Percentiles rank a stretch among this genome's conserved stretches.
Evolutionary conservation across 2,113 vertebrate genomes (phyloP).

Genomic region (Labeo rohita): DNA sequence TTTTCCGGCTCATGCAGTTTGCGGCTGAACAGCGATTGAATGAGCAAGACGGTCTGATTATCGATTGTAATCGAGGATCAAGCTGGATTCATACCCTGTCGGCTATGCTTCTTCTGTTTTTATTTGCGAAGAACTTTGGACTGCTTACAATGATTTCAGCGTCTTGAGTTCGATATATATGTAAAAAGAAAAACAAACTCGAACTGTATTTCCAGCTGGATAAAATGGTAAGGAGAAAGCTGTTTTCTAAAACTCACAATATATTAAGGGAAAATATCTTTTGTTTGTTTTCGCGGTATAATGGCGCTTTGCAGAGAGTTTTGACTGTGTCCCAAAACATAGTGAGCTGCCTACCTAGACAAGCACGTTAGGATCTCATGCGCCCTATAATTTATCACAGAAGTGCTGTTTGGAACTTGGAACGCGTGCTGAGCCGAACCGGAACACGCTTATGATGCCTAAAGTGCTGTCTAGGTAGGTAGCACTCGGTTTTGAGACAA

Average conservation of each 20-base stretch:
- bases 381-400: not conserved
- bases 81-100: not conserved
- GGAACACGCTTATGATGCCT: not conserved
- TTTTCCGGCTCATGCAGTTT: not conserved
- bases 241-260: not conserved
- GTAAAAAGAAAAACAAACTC: not conserved
- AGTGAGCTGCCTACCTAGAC: not conserved
- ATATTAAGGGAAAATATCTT: not conserved
- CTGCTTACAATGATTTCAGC: not conserved
- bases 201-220: not conserved
- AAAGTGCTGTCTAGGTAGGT: not conserved
- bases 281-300: not conserved
- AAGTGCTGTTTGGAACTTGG: not conserved
- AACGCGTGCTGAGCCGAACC: not conserved
- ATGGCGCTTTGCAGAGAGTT: not conserved
- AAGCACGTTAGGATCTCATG: not conserved
- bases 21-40: not conserved
- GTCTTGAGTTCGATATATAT: not conserved
- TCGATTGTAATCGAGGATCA: not conserved
- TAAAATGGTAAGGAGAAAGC: slow-evolving; percentile 23
- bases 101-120: not conserved
- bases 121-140: slow-evolving; percentile 12
- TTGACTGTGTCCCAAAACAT: not conserved
- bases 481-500: not conserved
- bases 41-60: not conserved